A percentile compares a stretch with the other conserved stretches of the same genome.
Conservation (phyloP, 2,888 invertebrate genomes). For the Lordiphosa fenestrarum region DNA sequence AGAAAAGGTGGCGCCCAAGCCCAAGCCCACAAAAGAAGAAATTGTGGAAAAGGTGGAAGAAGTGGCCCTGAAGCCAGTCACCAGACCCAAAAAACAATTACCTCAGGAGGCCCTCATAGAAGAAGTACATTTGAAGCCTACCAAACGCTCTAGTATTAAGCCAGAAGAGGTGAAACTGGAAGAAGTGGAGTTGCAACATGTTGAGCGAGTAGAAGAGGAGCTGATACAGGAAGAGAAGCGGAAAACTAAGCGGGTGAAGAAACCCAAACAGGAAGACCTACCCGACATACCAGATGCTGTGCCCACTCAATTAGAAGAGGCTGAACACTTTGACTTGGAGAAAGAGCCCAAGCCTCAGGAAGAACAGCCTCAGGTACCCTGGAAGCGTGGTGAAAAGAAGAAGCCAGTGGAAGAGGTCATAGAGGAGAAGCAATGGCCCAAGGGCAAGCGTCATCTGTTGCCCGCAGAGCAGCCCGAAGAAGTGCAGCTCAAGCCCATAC, state of each 20-base stretch:
- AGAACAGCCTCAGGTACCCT: slow-evolving; percentile 74
- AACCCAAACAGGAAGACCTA: slow-evolving; percentile 72
- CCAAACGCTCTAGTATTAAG: slow-evolving; percentile 60
- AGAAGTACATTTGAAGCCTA: slow-evolving; percentile 81
- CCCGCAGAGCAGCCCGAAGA: slow-evolving; percentile 81
- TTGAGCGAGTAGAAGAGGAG: slow-evolving; percentile 74
- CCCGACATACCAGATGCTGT: slow-evolving; percentile 76
- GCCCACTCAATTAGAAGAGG: slow-evolving; percentile 73
- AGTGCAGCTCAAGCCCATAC: slow-evolving; percentile 78
- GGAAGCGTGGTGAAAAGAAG: slow-evolving; percentile 79
- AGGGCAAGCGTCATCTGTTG: slow-evolving; percentile 79
- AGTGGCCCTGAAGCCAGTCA: slow-evolving; percentile 65
- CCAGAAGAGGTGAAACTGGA: slow-evolving; percentile 72
- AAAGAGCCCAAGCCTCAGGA: slow-evolving; percentile 71
- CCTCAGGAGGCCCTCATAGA: slow-evolving; percentile 80
- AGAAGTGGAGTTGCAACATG: slow-evolving; percentile 72
- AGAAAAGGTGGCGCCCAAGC: slow-evolving; percentile 52
- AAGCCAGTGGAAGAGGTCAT: slow-evolving; percentile 76
- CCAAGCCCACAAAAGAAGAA: slow-evolving; percentile 72
- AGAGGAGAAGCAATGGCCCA: slow-evolving; percentile 78
- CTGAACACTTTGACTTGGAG: slow-evolving; percentile 74
- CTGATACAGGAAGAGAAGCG: slow-evolving; percentile 69
- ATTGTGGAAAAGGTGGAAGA: slow-evolving; percentile 77
- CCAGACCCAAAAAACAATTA: slow-evolving; percentile 69
- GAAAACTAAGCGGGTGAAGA: slow-evolving; percentile 70